Percentiles rank a stretch among this genome's conserved stretches.
phyloP scores from a whole-genome alignment of 1,140 invertebrate species.

The Sitobion miscanthi region DNA sequence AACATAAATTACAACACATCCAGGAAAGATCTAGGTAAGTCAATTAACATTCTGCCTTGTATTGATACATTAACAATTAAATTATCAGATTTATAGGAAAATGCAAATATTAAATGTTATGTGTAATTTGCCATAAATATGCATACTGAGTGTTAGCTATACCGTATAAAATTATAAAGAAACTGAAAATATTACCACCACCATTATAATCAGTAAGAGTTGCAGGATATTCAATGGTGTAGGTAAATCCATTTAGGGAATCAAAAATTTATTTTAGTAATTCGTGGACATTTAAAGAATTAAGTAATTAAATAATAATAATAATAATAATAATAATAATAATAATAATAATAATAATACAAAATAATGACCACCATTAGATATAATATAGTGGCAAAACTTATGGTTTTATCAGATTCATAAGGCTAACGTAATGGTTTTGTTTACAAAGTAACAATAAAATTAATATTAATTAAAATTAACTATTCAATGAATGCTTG shows the following conservation, averaged over 20 bases:
- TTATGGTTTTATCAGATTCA: constrained; percentile 53
- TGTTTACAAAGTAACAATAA: constrained; percentile 50
- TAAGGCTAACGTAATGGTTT: constrained; percentile 47
- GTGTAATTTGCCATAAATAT: constrained; percentile 18
- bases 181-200: constrained; percentile 20
- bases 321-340: constrained; percentile 46
- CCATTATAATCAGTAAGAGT: constrained; percentile 22
- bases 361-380: constrained; percentile 43
- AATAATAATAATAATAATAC: constrained; percentile 41
- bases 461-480: constrained; percentile 46
- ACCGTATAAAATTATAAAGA: constrained; percentile 28
- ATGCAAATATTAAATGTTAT: constrained; percentile 2
- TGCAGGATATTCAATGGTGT: neutral
- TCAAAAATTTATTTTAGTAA: constrained; percentile 34
- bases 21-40: constrained; percentile 29
- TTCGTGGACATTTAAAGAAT: constrained; percentile 45
- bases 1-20: neutral
- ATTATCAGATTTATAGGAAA: constrained; percentile 3
- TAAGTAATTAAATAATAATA: constrained; percentile 42
- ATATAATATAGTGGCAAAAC: constrained; percentile 39
- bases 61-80: constrained; percentile 11
- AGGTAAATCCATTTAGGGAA: constrained; percentile 25
- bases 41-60: neutral
- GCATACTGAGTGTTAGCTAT: constrained; percentile 43
- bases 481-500: constrained; percentile 46